Evolutionary conservation across 2,113 vertebrate species (phyloP), one percentile per base, ranked within the genome.

Genomic region (Anoura caudifer): DNA sequence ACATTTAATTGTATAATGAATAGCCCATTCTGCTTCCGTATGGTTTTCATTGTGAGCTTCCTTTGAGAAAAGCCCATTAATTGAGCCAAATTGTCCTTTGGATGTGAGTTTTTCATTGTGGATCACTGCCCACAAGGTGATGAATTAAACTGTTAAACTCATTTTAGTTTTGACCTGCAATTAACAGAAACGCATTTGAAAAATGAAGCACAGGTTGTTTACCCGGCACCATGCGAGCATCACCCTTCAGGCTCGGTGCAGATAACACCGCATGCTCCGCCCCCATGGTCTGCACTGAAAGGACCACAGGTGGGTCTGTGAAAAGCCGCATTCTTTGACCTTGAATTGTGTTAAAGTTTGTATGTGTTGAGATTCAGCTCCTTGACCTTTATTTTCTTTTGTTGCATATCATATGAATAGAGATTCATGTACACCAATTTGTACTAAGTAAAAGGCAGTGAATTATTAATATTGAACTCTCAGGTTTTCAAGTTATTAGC

Each of bases 101-200:
- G 94, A 97, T 98, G 75, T 97, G 95, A 96, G 72, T 92, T 98
- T 98, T 98, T 96, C 96, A 95, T 87, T 76, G 54, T 97, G 97
- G 96, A 97, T 98, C 95, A 92, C 82, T 97, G 97, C 97, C 96
- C 97, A 97, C 97, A 97, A 98, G 97, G 96, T 98, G 97, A 97
- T 97, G 96, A 97, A 97, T 98, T 98, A 96, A 95, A 94, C n/a
- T 96, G 92, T 96, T 98, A 95, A 97, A 90, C 94, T 98, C 96
- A 88, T 97, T 97, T 97, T 89, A 85, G 89, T 92, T 95, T 93
- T 96, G 95, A 96, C 97, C 96, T 97, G 95, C 90, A 96, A 97
- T 95, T 95, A 75, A 96, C 81, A 91, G 80, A 92, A 92, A 96
- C 94, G 82, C 94, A 36, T 96, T 97, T 97, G 98, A 90, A 91